Percentiles rank a stretch among this genome's conserved stretches.
Conservation (phyloP, 1,140 invertebrate genomes). For the Heliconius melpomene region DNA sequence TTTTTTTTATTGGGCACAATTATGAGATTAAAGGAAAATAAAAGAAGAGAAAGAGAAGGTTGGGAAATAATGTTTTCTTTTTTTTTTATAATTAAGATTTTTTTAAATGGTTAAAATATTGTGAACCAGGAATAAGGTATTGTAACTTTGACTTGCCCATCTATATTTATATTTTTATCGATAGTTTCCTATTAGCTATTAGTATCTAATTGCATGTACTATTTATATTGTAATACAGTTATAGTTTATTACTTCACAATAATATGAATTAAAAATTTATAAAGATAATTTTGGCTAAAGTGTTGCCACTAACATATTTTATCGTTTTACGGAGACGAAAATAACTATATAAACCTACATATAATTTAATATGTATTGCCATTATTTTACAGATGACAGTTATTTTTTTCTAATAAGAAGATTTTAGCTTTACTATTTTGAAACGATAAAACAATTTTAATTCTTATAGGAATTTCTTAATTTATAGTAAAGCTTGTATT, state of each 20-base stretch:
- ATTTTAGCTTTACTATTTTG: not conserved
- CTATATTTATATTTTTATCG: too few relatives aligned
- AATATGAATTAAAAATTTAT: not conserved
- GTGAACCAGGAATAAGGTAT: too few relatives aligned
- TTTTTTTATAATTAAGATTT: not conserved
- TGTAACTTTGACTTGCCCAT: too few relatives aligned
- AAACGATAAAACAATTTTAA: not conserved
- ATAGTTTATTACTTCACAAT: not conserved
- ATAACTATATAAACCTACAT: too few relatives aligned
- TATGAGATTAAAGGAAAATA: not conserved
- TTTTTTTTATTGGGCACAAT: not conserved
- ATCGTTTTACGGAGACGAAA: too few relatives aligned
- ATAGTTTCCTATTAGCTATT: too few relatives aligned
- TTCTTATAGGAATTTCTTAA: not conserved
- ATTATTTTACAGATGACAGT: constrained; percentile 52
- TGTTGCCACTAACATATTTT: not conserved
- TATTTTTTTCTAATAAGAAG: constrained; percentile 19
- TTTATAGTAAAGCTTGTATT: too few relatives aligned
- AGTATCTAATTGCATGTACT: too few relatives aligned
- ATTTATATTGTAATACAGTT: too few relatives aligned
- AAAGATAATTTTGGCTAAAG: not conserved
- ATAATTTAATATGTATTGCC: constrained; percentile 13
- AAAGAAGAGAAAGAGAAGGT: not conserved
- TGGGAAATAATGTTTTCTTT: not conserved
- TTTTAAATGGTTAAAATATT: too few relatives aligned